These are phyloP conservation scores for Cecidostiba fungosa DNA, from an alignment of 2,888 invertebrate species.

Conservation along the genomic window DNA sequence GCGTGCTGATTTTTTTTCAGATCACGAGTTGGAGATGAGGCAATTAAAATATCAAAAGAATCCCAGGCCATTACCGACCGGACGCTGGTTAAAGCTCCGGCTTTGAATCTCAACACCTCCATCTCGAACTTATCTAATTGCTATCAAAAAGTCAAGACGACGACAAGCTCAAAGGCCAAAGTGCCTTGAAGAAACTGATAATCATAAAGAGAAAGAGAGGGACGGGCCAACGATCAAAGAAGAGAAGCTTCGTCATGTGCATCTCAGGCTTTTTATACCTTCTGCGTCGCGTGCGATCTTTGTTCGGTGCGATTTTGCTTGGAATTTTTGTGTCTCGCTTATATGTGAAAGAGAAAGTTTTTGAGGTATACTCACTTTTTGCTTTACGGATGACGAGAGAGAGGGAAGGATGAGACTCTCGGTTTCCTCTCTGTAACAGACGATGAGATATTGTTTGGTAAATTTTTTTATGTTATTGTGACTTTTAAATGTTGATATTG, in stretches of 20 bases:
- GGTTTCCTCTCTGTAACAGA: conserved; percentile 50
- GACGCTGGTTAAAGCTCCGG: conserved; percentile 17
- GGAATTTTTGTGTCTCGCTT: neutral
- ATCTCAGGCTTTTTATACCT: neutral
- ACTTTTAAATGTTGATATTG: too few species aligned
- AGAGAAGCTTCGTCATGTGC: neutral
- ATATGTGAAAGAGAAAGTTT: conserved; percentile 1
- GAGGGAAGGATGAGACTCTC: conserved; percentile 32
- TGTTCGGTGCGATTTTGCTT: neutral
- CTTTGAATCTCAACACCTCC: conserved; percentile 18
- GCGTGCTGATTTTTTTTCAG: neutral
- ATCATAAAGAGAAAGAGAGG: conserved; percentile 3
- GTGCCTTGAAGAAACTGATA: conserved; percentile 23
- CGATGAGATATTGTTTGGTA: neutral
- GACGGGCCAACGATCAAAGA: conserved; percentile 19
- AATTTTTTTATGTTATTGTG: neutral
- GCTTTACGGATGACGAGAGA: neutral
- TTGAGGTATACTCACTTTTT: conserved; percentile 39
- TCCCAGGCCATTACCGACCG: neutral
- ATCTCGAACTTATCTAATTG: conserved; percentile 31
- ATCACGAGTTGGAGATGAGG: neutral
- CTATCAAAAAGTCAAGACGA: conserved; percentile 25
- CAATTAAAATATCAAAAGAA: neutral
- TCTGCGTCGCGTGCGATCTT: neutral
- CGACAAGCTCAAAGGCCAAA: neutral